Evolutionary conservation across 2,797 vertebrate genomes (phyloP), one percentile per base, ranked within the genome.

Genomic region (Sebastes miniatus): DNA sequence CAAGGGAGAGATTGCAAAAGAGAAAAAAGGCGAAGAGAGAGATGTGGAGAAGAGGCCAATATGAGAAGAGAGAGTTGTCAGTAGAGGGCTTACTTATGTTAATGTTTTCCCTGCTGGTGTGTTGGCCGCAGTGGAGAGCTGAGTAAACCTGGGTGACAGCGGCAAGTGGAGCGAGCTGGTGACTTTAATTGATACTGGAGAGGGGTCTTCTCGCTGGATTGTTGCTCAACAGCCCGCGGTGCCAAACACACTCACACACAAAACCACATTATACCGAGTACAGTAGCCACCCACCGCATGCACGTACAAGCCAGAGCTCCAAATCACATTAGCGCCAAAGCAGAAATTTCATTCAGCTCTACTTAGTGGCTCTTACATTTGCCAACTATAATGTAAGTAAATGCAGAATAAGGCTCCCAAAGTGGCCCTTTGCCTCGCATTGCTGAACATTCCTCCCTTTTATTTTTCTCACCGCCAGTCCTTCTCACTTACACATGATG

Each of bases 11-110:
- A 76, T 75, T 81, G 73, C 74, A 75, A 70, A 73, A 73, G 80
- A 81, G 58, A 84, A 61, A 88, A 47, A 82, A 76, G 65, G 76
- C 50, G 63, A 74, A 80, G 75, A 74, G 79, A 67, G 47, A 43
- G 80, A 86, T 62, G 69, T 68, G 73, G 67, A 80, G 84, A 85
- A 87, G 76, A 81, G 82, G 62, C 68, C 68, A 69, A 88, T 76
- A 80, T 70, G 79, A 88, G 83, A 85, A 82, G 76, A 88, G 89
- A 88, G 84, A 91, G 83, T 85, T 93, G 81, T 90, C 77, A 87
- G 87, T 89, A 92, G 91, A 91, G 91, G 86, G 90, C 91, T 94
- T 92, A 94, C 93, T 93, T 94, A 95, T 94, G 93, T 89, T 95
- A 95, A 95, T 95, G 92, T 95, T 95, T 95, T 90, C 84, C 77